These are phyloP conservation scores for Xestia xanthographa DNA, from an alignment of 2,888 invertebrate genomes.

Conservation along the genomic window DNA sequence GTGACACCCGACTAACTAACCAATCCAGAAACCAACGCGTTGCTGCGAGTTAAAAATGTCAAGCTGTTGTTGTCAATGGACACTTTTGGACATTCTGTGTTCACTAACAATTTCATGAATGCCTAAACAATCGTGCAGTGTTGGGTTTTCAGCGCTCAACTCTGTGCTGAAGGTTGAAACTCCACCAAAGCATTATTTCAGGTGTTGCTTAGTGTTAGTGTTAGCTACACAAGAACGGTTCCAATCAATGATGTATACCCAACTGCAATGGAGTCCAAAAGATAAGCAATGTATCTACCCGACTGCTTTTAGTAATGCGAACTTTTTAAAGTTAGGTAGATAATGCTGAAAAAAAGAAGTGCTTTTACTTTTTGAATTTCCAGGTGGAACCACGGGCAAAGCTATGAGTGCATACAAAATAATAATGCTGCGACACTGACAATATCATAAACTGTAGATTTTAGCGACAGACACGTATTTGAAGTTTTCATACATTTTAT, in stretches of 20 bases:
- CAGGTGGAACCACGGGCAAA: background rate
- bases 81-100: background rate
- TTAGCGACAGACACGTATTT: background rate
- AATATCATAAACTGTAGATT: slow-evolving; percentile 1
- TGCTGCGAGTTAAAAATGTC: background rate
- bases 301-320: background rate
- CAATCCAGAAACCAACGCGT: background rate
- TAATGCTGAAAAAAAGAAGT: background rate
- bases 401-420: background rate
- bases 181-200: background rate
- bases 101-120: background rate
- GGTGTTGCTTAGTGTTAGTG: background rate
- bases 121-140: background rate
- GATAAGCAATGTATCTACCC: background rate
- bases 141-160: background rate
- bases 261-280: background rate
- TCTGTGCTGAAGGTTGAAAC: background rate
- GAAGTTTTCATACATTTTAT: slow-evolving; percentile 4
- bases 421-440: background rate
- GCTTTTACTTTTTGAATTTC: background rate
- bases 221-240: background rate
- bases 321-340: background rate
- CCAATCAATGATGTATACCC: background rate
- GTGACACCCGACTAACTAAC: background rate
- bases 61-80: background rate